phyloP scores from a whole-genome alignment of 2,888 invertebrate species.

The Tetragnatha montana region DNA sequence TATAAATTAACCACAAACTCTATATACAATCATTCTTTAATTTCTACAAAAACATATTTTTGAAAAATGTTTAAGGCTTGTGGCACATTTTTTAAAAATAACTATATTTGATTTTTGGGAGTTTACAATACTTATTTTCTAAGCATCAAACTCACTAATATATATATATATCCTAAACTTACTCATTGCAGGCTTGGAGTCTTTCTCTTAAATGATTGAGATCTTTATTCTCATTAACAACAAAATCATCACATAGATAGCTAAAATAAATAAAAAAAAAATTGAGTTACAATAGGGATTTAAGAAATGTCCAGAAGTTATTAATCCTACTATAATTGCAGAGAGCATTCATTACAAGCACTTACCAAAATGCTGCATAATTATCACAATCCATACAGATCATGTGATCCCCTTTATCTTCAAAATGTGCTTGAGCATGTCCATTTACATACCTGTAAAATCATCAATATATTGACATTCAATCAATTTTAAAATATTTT shows the following conservation, averaged over 20 bases:
- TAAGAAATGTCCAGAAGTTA: not conserved
- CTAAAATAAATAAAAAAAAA: constrained; percentile 78
- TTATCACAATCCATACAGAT: constrained; percentile 86
- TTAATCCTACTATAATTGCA: not conserved
- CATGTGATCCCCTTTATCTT: constrained; percentile 81
- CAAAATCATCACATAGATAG: constrained; percentile 87
- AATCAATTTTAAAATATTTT: not conserved
- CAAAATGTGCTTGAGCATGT: constrained; percentile 85
- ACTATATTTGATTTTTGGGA: too few species aligned
- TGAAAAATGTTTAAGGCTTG: too few species aligned
- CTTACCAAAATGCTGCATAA: constrained; percentile 86
- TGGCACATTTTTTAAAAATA: too few species aligned
- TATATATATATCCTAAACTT: constrained; percentile 47
- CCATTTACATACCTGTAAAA: constrained; percentile 82
- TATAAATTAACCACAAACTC: too few species aligned
- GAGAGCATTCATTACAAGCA: constrained; percentile 9
- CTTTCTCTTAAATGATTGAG: constrained; percentile 75
- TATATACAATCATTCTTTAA: too few species aligned
- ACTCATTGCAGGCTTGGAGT: constrained; percentile 74
- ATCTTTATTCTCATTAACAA: constrained; percentile 82
- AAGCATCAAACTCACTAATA: too few species aligned
- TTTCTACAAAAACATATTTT: too few species aligned
- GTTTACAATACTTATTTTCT: too few species aligned
- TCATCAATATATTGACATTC: not conserved
- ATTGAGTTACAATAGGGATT: not conserved